Evolutionary conservation across 1,140 invertebrate genomes (phyloP), one percentile per base, ranked within the genome.

Genomic region (Drosophila pallidifrons): DNA sequence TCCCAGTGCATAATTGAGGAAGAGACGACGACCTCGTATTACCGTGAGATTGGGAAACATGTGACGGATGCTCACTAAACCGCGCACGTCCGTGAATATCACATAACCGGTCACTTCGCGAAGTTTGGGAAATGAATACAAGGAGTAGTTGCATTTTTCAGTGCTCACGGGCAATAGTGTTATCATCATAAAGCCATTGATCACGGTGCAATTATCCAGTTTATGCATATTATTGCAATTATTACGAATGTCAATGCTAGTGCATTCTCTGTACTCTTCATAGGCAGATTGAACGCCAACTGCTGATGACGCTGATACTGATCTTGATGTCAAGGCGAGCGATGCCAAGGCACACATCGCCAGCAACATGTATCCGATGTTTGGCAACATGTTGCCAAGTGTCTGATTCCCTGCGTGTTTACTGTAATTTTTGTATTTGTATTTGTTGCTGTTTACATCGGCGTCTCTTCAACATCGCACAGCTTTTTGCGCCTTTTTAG

Each of bases 21-120:
- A 96, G 15, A 99, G 93, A 52, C 95, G 94, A 75, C 96, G 94
- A n/a, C 99, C 99, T 51, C 98, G 94, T 75, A 99, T 99, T 35
- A 99, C 96, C 13, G 96, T 93, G 75, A 99, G 94, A 93, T 99
- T 98, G 2, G 99, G 99, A 92, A 99, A 99, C 51, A 99, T 93
- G 67, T 95, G 93, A 5, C 95, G 94, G 11, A 99, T 93, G 58
- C 95, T 96, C 41, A 93, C 94, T n/a, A 99, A 92, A 45, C 96
- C 96, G 75, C 94, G 95, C 13, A 97, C 95, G 79, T 97, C 95
- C 52, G 93, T 94, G 51, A 95, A 93, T 74, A 94, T 85, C 35
- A 95, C 91, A 82, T 94, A 95, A 57, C 94, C 95, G 32, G 94
- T 95, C 63, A 96, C 94, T 93, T 98, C 94, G 45, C 73, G 82